These are phyloP conservation scores for Alces alces DNA, from an alignment of 2,113 vertebrate genomes.

Conservation along the genomic window DNA sequence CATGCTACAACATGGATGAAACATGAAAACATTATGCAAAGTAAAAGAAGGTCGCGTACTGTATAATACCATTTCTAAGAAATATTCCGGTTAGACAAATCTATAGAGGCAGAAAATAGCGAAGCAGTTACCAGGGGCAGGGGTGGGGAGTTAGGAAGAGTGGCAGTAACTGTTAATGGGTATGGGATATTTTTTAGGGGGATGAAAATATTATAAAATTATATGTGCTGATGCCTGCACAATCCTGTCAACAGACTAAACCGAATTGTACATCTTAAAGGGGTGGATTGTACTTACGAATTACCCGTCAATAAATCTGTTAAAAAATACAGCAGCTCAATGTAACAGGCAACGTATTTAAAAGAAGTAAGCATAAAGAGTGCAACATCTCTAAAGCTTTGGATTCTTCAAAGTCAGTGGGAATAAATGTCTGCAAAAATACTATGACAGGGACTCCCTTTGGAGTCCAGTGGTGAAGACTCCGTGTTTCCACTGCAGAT, in stretches of 20 bases:
- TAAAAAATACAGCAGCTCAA: neutral
- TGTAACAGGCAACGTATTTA: neutral
- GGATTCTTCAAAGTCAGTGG: neutral
- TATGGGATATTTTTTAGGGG: accelerated
- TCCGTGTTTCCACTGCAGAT: neutral
- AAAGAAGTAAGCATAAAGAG: neutral
- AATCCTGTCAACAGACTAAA: neutral
- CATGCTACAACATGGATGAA: accelerated
- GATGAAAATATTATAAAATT: neutral
- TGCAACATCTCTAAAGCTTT: neutral
- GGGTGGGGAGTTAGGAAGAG: no score
- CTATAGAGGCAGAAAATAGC: accelerated
- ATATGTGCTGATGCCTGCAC: neutral
- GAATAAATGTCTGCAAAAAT: neutral
- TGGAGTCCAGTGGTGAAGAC: neutral
- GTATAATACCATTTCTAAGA: accelerated
- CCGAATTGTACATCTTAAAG: neutral
- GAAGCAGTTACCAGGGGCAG: accelerated
- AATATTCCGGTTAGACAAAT: neutral
- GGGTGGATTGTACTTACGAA: neutral
- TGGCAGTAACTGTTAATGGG: neutral
- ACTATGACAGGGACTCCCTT: neutral
- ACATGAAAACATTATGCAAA: accelerated
- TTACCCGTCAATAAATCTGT: neutral
- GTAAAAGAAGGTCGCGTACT: accelerated